Evolutionary conservation across 64 coral and sea anemone species (phyloP).

Genomic region (Actinia tenebrosa): DNA sequence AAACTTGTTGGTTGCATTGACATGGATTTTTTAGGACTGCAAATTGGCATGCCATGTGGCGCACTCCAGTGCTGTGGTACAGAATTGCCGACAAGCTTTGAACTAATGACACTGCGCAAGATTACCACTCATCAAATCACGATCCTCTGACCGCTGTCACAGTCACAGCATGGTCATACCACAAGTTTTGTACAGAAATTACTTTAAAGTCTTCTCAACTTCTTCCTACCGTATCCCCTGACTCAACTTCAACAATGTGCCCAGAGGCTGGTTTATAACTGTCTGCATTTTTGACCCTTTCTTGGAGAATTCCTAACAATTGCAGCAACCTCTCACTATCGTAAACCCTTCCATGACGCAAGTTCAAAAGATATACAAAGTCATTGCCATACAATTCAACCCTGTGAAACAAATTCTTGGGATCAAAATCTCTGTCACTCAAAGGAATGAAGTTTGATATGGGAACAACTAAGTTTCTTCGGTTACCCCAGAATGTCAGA

Average conservation of each 20-base stretch:
- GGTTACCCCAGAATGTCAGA: constrained; percentile 83
- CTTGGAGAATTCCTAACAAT: neutral
- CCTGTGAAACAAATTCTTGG: constrained; percentile 64
- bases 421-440: constrained; percentile 58
- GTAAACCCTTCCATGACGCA: constrained; percentile 55
- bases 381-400: constrained; percentile 41
- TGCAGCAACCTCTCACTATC: neutral
- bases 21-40: too few relatives aligned
- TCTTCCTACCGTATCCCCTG: neutral
- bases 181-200: too few relatives aligned
- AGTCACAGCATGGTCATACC: too few relatives aligned
- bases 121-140: too few relatives aligned
- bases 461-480: constrained; percentile 45
- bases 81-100: too few relatives aligned
- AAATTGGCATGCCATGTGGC: too few relatives aligned
- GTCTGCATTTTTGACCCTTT: neutral
- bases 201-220: neutral
- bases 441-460: constrained; percentile 35
- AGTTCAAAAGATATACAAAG: constrained; percentile 54
- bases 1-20: too few relatives aligned
- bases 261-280: neutral
- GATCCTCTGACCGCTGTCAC: too few relatives aligned
- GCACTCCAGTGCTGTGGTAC: too few relatives aligned
- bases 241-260: neutral
- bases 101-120: too few relatives aligned